These are phyloP conservation scores for Napeogenes sylphis DNA, from an alignment of 2,888 invertebrate genomes.

Conservation along the genomic window DNA sequence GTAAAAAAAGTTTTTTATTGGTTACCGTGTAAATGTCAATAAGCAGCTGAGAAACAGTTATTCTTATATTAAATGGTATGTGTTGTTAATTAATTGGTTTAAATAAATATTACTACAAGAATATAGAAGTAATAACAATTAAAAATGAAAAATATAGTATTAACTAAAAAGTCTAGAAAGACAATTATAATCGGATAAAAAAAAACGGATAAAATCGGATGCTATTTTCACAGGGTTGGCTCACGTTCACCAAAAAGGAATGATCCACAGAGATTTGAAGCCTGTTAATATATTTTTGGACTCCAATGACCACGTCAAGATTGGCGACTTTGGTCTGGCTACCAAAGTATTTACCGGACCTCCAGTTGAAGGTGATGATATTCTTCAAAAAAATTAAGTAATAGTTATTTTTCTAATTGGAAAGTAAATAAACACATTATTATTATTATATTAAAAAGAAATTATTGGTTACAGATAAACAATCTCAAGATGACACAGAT, in stretches of 20 bases:
- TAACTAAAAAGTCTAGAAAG: no score
- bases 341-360: slow-evolving; percentile 80
- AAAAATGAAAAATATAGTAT: no score
- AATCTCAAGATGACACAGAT: slow-evolving; percentile 57
- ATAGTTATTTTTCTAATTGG: background rate
- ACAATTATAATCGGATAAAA: no score
- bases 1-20: no score
- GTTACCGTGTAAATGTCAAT: no score
- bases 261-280: slow-evolving; percentile 90
- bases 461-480: slow-evolving; percentile 50
- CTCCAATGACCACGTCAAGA: slow-evolving; percentile 95
- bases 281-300: slow-evolving; percentile 97
- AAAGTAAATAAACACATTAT: background rate
- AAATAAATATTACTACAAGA: no score
- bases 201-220: no score
- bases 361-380: slow-evolving; percentile 63
- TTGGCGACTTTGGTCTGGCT: slow-evolving; percentile 98
- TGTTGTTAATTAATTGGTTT: no score
- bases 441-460: slow-evolving; percentile 2
- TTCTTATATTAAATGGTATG: no score
- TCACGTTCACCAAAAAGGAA: slow-evolving; percentile 95
- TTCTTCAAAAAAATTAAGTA: background rate
- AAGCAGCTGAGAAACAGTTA: no score
- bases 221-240: slow-evolving; percentile 75
- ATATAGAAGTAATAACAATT: no score